phyloP scores from a whole-genome alignment of 2,113 vertebrate genomes.

The Antennarius striatus region DNA sequence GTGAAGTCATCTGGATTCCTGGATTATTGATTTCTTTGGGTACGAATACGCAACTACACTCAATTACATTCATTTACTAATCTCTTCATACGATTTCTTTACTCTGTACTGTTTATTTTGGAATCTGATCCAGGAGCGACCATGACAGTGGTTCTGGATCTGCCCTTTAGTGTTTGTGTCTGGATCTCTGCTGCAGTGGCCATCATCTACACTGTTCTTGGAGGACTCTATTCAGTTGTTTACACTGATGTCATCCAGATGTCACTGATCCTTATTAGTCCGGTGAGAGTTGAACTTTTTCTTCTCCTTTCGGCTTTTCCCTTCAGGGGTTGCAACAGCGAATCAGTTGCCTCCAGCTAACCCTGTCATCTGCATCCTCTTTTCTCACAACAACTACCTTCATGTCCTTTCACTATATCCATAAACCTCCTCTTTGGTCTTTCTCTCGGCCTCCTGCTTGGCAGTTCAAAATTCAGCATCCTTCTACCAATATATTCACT shows the following conservation, averaged over 20 bases:
- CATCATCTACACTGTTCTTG: conserved; percentile 57
- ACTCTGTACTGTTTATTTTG: background rate
- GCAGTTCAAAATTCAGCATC: no score
- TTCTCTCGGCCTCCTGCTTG: no score
- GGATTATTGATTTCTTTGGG: conserved; percentile 8
- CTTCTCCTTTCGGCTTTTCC: no score
- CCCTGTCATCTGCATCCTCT: no score
- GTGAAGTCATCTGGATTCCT: conserved; percentile 20
- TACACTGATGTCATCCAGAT: conserved; percentile 48
- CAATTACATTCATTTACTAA: background rate
- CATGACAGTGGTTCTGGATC: background rate
- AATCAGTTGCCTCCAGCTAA: no score
- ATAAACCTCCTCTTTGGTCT: no score
- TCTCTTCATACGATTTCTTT: background rate
- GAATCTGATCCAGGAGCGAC: background rate
- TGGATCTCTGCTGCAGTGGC: conserved; percentile 53
- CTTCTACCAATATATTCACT: no score
- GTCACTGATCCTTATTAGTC: conserved; percentile 34
- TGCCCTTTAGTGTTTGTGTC: conserved; percentile 36
- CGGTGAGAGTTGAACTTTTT: conserved; percentile 57
- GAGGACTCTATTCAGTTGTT: conserved; percentile 59
- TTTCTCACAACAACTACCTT: no score
- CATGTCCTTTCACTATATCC: no score
- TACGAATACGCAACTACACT: background rate
- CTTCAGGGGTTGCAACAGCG: no score